Base-by-base conservation (phyloP, 2,888 invertebrate species). In the Philaethria dido region DNA sequence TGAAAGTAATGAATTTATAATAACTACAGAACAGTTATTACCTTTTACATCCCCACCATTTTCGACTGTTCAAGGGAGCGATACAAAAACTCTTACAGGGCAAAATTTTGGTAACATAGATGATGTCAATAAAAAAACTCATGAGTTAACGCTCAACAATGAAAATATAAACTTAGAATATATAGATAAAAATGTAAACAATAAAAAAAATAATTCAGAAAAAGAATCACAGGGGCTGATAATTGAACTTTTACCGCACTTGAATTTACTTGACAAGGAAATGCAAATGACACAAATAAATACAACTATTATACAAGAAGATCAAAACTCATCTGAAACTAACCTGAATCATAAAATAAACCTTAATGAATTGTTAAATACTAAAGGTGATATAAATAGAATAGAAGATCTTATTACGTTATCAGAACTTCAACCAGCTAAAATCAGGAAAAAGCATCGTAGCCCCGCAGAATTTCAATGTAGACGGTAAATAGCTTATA, bases 401-500 rank as follows among this genome's bases (percentile, higher is more conserved):
- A 80, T 84, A 63, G 83, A 85, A 74, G 78, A 82, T 45, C 75
- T 83, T 14, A 73, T 60, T 13, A 60, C 80, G n/a, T 69, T 77
- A 22, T 78, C 82, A 18, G 82, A 85, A 62, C 62, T 86, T 18
- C 80, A 84, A 68, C 85, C 85, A n/a, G 88, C 90, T n/a, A 88
- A 78, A 77, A 77, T 78, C 61, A 81, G 83, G 73, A 85, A 80
- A 72, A 85, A 84, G 71, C 84, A 84, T 74, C 77, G 74, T 39
- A 74, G 79, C 11, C 88, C 87, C 20, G 77, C 76, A 52, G 80
- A 87, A 65, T 93, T 93, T 77, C 78, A 84, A 73, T 93, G 93
- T 75, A 85, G 81, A 72, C 85, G 86, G 93, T 93, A 82, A 82
- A 75, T 74, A 22, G 2, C 13, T 25, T 50, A 14, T 22, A 22